Evolutionary conservation across 2,113 vertebrate genomes (phyloP), one percentile per base, ranked within the genome.

Genomic region (Calyptomena viridis): DNA sequence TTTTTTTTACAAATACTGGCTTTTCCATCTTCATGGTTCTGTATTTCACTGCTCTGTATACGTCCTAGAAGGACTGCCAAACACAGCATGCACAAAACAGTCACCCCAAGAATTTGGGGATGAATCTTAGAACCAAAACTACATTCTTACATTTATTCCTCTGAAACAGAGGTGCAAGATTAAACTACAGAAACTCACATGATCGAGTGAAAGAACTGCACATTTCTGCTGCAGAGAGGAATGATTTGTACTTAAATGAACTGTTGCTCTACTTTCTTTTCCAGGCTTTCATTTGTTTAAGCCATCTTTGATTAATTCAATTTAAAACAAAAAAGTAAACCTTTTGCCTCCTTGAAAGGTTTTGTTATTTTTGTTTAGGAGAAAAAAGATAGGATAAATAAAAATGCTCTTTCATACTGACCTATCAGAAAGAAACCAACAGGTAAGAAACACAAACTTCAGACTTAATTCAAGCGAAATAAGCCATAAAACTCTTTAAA

Each of bases 251-350:
- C 31, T 66, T 58, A 83, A 77, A 35, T 6, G 11, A 89, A 79
- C 62, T 46, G 30, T 18, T 76, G 50, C 63, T 91, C 66, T 90
- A 47, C 56, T 77, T 85, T 59, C 67, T 87, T 71, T 83, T 86
- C 92, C 84, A 95, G 82, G 85, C 79, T 93, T 94, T 78, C 14
- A 69, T 84, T 94, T 90, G 27, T 86, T 93, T 60, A 86, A 94
- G 56, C 55, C 77, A 50, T 55, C 52, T 92, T 93, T 87, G 47
- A 93, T 89, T 90, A 92, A 90, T 62, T 83, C 37, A 79, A 92
- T 55, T 78, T 52, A 75, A 52, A 79, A 52, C 20, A 62, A 79
- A 78, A 86, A 89, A 84, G 39, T n/a, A 86, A 90, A 59, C 35
- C 62, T 74, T 94, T 74, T 73, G 18, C 46, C 86, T 95, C 23